Base-by-base conservation (phyloP, 2,888 invertebrate species). In the Eubasilissa splendida region DNA sequence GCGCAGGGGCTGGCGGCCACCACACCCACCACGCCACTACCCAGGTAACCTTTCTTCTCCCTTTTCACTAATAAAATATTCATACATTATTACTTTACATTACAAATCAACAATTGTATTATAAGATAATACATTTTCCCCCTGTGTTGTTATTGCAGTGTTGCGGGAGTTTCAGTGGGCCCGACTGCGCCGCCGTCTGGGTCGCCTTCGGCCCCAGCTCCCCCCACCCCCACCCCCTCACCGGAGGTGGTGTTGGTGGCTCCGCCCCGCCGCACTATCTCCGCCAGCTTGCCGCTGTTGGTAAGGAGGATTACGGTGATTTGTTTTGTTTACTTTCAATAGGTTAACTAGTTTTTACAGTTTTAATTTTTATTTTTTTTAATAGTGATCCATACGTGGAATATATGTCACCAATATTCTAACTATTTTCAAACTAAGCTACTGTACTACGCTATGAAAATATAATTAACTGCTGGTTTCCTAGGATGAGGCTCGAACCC, bases 201-300 rank as follows among this genome's bases (percentile, higher is more conserved):
- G 33, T 14, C 78, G 50, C 73, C 65, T 65, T 2, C 54, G 14
- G 31, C 74, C 66, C 66, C 79, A 14, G 56, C 79, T 10, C 76
- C 78, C 58, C 54, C 58, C 33, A 52, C 73, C 42, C 63, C 56
- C 5, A 54, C 71, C 12, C 74, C 66, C 31, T 81, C 83, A 10
- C 82, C 80, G 2, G 83, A 83, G 33, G 77, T 80, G n/a, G 79
- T 83, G n/a, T 56, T 81, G 42, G 79, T 81, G 31, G 68, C 81
- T 42, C 81, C 81, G 70, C n/a, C 54, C 78, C 65, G 75, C 68
- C 58, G 84, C 31, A 78, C 82, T 3, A 80, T 84, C 53, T 79
- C 84, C 10, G 80, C 84, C 11, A 83, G 56, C 65, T 66, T 84
- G 42, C 84, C 84, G 9, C 76, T 84, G 56, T 73, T 84, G 78